Percentiles rank a stretch among this genome's conserved stretches.
phyloP scores from a whole-genome alignment of 2,797 vertebrate species.

The Anabas testudineus region DNA sequence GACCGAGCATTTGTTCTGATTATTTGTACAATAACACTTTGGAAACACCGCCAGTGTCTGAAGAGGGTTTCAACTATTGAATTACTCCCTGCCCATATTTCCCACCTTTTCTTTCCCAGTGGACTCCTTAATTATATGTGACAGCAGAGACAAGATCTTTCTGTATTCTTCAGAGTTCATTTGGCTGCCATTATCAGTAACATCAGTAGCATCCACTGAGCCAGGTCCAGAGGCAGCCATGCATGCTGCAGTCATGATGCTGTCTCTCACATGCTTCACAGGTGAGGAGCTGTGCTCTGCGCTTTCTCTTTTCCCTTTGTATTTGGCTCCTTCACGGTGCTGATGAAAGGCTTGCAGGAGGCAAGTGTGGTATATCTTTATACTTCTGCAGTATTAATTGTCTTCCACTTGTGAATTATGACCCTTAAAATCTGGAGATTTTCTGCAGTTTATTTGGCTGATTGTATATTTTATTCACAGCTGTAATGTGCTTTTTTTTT shows the following conservation, averaged over 20 bases:
- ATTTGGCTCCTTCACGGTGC: conserved; percentile 10
- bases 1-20: conserved; percentile 31
- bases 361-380: conserved; percentile 6
- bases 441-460: not conserved
- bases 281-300: conserved; percentile 41
- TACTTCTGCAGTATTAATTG: conserved; percentile 4
- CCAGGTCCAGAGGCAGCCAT: conserved; percentile 60
- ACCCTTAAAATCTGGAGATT: conserved; percentile 8
- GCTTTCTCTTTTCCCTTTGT: conserved; percentile 14
- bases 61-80: conserved; percentile 48
- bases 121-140: conserved; percentile 69
- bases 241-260: conserved; percentile 53
- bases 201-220: conserved; percentile 65
- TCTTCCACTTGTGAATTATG: conserved; percentile 6
- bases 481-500: conserved; percentile 28
- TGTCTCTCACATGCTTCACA: conserved; percentile 48
- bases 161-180: conserved; percentile 68
- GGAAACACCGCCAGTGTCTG: conserved; percentile 17
- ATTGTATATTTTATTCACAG: conserved; percentile 15
- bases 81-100: conserved; percentile 55
- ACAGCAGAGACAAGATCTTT: conserved; percentile 66
- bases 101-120: conserved; percentile 46
- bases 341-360: conserved; percentile 20
- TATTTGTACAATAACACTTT: conserved; percentile 13
- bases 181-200: conserved; percentile 69